Base-by-base conservation (phyloP, 2,888 invertebrate species). In the Halictus quadricinctus region DNA sequence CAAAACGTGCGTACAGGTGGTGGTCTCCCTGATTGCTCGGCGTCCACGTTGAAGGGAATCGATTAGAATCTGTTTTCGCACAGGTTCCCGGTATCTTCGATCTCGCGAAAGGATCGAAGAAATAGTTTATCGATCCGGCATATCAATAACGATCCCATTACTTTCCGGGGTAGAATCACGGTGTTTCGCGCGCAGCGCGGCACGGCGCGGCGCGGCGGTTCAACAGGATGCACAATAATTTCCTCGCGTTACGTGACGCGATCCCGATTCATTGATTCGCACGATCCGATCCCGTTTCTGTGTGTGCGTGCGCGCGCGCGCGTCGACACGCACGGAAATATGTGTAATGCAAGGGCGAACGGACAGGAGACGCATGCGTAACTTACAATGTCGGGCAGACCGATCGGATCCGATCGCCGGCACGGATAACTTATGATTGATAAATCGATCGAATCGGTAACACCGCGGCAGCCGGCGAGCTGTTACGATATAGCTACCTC, bases 361-460 rank as follows among this genome's bases (percentile, higher is more conserved):
- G 54, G 60, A 58, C 64, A 64, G 29, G 83, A 77, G 72, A 76
- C 77, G 74, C 64, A 79, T 74, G 83, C 85, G 81, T 83, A 88
- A 84, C 80, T 86, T 83, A 85, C 69, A 69, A 78, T 66, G 85
- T 81, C 83, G 81, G 69, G 15, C 79, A 75, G 74, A 76, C 78
- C 80, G 87, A 82, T 82, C 81, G 87, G 75, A 76, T 84, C 66
- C 87, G 87, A 89, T 89, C 85, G 81, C 58, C 60, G 60, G 46
- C 43, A 79, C 46, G 88, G 87, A 90, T 90, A 90, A 86, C 76
- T 90, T 87, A 88, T 87, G 88, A 88, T 88, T 85, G 88, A 89
- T 89, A 88, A 84, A 88, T 90, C 85, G 88, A 90, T 88, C 84
- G 66, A 77, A 88, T 89, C 87, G 83, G 72, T 81, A 80, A 70